Percentiles rank a stretch among this genome's conserved stretches.
phyloP scores from a whole-genome alignment of 2,113 vertebrate species.

The Clarias batrachus region DNA sequence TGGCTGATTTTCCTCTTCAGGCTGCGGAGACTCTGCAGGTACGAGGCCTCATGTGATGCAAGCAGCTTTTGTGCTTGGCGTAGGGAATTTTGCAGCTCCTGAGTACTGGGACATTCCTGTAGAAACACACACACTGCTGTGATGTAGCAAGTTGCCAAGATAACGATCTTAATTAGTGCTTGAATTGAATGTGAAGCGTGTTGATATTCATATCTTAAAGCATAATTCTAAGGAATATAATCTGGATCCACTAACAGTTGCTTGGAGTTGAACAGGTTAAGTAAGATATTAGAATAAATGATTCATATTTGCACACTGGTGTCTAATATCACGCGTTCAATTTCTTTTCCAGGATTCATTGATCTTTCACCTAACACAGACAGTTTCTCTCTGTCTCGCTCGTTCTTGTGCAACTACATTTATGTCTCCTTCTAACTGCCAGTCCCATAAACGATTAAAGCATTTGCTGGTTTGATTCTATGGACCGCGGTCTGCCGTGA shows the following conservation, averaged over 20 bases:
- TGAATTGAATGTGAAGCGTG: not conserved
- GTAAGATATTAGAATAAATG: not conserved
- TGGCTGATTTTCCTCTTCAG: conserved; percentile 79
- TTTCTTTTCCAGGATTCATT: not conserved
- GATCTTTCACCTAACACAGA: not conserved
- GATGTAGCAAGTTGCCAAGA: not conserved
- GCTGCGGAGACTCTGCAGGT: conserved; percentile 68
- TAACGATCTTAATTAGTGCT: not conserved
- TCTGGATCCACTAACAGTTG: not conserved
- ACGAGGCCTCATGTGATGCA: conserved; percentile 76
- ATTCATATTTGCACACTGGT: not conserved
- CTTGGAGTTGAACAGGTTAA: not conserved
- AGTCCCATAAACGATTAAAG: not conserved
- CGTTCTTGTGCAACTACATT: not conserved
- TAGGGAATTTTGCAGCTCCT: conserved; percentile 70
- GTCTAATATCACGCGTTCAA: not conserved
- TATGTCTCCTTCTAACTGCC: not conserved
- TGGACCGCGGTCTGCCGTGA: conserved; percentile 16
- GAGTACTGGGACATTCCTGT: conserved; percentile 76
- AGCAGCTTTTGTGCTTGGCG: conserved; percentile 83
- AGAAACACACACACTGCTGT: not conserved
- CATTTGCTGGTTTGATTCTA: conserved; percentile 12
- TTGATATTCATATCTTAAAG: not conserved
- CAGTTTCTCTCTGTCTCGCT: too few relatives aligned
- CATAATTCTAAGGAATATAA: not conserved